Evolutionary conservation across 2,888 invertebrate genomes (phyloP).

Genomic region (Rapana venosa): DNA sequence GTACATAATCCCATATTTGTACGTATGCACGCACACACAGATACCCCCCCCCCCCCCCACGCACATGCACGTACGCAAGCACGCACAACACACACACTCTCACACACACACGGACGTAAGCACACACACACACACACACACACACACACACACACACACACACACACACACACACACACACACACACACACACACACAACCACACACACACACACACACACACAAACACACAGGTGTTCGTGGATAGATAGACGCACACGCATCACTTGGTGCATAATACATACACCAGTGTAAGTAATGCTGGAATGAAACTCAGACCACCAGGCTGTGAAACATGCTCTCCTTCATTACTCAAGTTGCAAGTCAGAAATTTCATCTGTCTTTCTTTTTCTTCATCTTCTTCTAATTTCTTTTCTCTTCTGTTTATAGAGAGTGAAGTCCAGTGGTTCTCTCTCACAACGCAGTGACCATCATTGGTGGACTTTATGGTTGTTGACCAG

Average conservation of each 20-base stretch:
- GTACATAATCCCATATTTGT: not conserved
- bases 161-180: not conserved
- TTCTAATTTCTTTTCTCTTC: no score
- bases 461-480: no score
- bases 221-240: not conserved
- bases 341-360: no score
- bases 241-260: not conserved
- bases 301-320: no score
- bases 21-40: not conserved
- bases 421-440: no score
- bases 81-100: not conserved
- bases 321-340: no score
- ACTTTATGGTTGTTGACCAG: no score
- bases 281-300: no score
- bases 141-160: not conserved
- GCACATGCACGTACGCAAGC: not conserved
- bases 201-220: not conserved
- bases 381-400: no score
- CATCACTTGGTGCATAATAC: not conserved
- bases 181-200: not conserved
- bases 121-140: not conserved
- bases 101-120: not conserved
- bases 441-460: no score
- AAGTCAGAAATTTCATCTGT: no score
- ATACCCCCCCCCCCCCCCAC: slow-evolving; percentile 15